A percentile compares a stretch with the other conserved stretches of the same genome.
Conservation (phyloP, 2,888 invertebrate genomes). For the Vanessa cardui region DNA sequence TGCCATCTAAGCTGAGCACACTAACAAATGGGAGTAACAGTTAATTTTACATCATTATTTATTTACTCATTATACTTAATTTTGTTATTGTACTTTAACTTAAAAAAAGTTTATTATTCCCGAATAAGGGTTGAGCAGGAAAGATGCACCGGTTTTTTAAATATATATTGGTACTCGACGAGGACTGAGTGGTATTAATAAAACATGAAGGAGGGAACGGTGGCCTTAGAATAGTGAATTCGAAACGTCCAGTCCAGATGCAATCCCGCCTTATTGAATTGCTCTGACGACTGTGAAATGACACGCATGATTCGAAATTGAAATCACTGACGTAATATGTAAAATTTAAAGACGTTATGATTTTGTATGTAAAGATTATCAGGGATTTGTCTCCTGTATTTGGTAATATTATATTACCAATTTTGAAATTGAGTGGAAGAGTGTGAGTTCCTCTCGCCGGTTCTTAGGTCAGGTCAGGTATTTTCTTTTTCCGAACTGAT, state of each 20-base stretch:
- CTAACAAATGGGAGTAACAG: too few relatives aligned
- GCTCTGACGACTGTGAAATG: constrained; percentile 20
- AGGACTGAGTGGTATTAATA: constrained; percentile 41
- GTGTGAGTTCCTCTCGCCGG: too few relatives aligned
- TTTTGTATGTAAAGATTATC: neutral
- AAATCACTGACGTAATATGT: neutral
- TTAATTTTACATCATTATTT: too few relatives aligned
- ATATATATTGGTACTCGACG: constrained; percentile 40
- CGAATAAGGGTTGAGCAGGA: neutral
- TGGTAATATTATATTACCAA: too few relatives aligned
- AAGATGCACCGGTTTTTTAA: constrained; percentile 24
- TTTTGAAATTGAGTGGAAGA: too few relatives aligned
- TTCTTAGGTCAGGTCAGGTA: too few relatives aligned
- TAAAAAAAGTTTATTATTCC: too few relatives aligned
- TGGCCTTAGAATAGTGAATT: constrained; percentile 41
- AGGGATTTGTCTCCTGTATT: too few relatives aligned
- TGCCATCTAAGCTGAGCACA: too few relatives aligned
- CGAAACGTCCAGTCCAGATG: constrained; percentile 39
- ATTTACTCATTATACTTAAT: too few relatives aligned
- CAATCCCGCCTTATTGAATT: constrained; percentile 33
- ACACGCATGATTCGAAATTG: constrained; percentile 13
- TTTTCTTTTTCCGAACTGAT: too few relatives aligned
- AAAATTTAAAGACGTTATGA: neutral
- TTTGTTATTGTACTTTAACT: too few relatives aligned
- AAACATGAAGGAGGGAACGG: constrained; percentile 41